Evolutionary conservation across 2,113 vertebrate species (phyloP), one percentile per base, ranked within the genome.

Genomic region (Lonchura striata): DNA sequence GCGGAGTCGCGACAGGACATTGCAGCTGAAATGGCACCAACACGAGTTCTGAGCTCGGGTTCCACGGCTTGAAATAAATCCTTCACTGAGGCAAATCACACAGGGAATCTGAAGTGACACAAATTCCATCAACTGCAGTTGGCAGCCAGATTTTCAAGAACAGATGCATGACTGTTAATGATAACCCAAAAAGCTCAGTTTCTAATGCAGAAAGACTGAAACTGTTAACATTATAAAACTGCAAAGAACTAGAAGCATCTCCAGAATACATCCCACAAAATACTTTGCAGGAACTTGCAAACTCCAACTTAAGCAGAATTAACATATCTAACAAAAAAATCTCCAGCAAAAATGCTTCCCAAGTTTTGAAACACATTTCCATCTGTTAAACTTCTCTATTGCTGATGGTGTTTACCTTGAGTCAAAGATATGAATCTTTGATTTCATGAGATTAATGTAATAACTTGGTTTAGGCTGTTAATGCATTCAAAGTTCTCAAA

Each of bases 111-210:
- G 6, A 61, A 92, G 44, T 31, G 61, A 95, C 52, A 81, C 33
- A 24, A 82, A 82, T 72, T n/a, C 82, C 83, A 70, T 31, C 61
- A 56, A 7, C 74, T 72, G 64, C 83, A 65, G 57, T 30, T 69
- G 83, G 81, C 91, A 95, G 87, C 28, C 78, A 82, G 77, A 19
- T 71, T 69, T 74, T 31, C 57, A 71, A 57, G 70, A 94, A 76
- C n/a, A 91, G 65, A 95, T 54, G 33, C 10, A 42, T 18, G 33
- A 33, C 61, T 87, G 61, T 25, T 88, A 60, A 87, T 46, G 35
- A 81, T 22, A 92, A 69, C 41, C 53, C 57, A 52, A 61, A 91
- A 72, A 85, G 31, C 66, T 82, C 27, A 8, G 46, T 30, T 89
- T 52, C 41, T 77, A 54, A 60, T 53, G 88, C 42, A 92, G 57